These are phyloP conservation scores for Aythya baeri DNA, from an alignment of 2,113 vertebrate species.

Conservation along the genomic window DNA sequence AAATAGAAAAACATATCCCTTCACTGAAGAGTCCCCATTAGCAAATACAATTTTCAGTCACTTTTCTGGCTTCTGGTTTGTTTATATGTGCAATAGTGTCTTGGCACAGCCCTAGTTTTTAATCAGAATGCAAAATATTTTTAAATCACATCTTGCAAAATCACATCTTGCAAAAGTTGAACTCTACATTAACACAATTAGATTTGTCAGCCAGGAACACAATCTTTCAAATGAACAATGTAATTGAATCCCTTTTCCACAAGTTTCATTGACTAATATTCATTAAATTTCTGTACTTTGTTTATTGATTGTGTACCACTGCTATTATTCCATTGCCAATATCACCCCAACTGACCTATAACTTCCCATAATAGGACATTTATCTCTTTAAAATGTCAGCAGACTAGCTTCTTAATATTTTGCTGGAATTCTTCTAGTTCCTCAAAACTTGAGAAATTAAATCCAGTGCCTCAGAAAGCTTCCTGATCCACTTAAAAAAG, in stretches of 20 bases:
- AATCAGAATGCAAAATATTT: not conserved
- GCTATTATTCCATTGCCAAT: slow-evolving; percentile 3
- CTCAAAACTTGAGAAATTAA: slow-evolving; percentile 2
- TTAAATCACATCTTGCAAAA: not conserved
- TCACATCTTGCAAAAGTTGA: not conserved
- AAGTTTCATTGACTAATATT: not conserved
- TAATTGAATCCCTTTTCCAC: not conserved
- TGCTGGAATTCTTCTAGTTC: slow-evolving; percentile 1
- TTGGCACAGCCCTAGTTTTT: not conserved
- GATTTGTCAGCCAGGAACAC: not conserved
- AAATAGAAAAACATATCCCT: not conserved
- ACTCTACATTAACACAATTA: not conserved
- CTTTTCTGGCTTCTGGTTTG: not conserved
- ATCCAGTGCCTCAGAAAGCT: not conserved
- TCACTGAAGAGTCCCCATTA: not conserved
- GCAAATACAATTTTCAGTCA: not conserved
- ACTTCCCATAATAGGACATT: slow-evolving; percentile 8
- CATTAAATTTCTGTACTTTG: not conserved
- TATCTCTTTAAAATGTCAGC: slow-evolving; percentile 41
- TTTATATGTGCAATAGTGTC: not conserved
- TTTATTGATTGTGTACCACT: not conserved
- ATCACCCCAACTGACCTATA: slow-evolving; percentile 9
- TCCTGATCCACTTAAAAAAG: not conserved
- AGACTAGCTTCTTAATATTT: slow-evolving; percentile 10
- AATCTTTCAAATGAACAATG: not conserved